Base-by-base conservation (phyloP, 2,113 vertebrate species). In the Accipiter virgatus region DNA sequence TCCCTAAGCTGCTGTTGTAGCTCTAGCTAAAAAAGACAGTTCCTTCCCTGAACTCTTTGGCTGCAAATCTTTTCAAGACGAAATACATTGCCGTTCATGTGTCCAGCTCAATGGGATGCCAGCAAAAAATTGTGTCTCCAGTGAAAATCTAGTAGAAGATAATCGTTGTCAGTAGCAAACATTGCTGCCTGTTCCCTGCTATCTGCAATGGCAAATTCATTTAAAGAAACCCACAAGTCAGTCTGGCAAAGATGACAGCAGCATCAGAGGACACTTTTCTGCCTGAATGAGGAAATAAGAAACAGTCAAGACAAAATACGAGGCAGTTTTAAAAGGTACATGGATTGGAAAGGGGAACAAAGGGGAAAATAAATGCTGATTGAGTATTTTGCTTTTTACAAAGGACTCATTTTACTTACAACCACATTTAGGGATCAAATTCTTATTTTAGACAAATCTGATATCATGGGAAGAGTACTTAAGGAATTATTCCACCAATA, bases 201-300 rank as follows among this genome's bases (percentile, higher is more conserved):
- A n/a, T 70, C 81, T 95, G 52, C 68, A 73, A 56, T 59, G n/a
- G 67, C 16, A 81, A 66, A 85, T 70, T 96, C 74, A 56, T 84
- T 96, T 94, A 77, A 79, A 45, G 68, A 93, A 84, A 78, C 61
- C 21, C 89, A 71, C 84, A 72, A 88, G 89, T 95, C 95, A 86
- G 81, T 83, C 53, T 97, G 92, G 86, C 59, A 95, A 88, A 73
- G 55, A 94, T 52, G 53, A 63, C 75, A 96, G 88, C 88, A 91
- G 63, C 87, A 95, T 52, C 45, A 71, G 75, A 96, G 81, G 84
- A 93, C 36, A 58, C 68, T 97, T 85, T 79, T 93, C 94, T 97
- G 23, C 71, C 79, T 84, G 45, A 84, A 88, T 40, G 55, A 88
- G 84, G 36, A 95, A 92, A 91, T 23, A 79, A 72, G 36, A 89